Base-by-base conservation (phyloP, 2,888 invertebrate species). In the Macropis europaea region DNA sequence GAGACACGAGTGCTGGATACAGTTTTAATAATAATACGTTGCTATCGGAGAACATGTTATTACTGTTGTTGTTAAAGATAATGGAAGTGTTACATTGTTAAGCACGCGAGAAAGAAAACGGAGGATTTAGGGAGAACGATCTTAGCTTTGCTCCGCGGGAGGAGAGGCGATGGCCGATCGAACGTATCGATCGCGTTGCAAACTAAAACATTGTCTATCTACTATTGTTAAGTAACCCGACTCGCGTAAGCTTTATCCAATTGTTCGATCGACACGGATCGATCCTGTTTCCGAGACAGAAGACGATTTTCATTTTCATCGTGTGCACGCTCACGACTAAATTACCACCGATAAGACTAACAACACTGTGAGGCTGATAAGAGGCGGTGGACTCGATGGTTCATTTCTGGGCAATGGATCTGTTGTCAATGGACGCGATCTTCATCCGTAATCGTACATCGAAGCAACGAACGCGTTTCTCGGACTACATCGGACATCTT, bases 51-150 rank as follows among this genome's bases (percentile, higher is more conserved):
- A 81, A 79, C 71, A 85, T 76, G 82, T 87, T 87, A 87, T 87
- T 87, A 86, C 61, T 88, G 86, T 87, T 88, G 85, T 85, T 88
- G 87, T 87, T 88, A 85, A 84, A 84, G 83, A 81, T 86, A 86
- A 86, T 75, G 72, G 77, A 84, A 82, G 76, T 79, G 81, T 84
- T 86, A 78, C 70, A 76, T 82, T 85, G 82, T 86, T 87, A 82
- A 80, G 77, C 75, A n/a, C 79, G 45, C 66, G 69, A 66, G 34
- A 61, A 50, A 30, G 48, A 64, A 54, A 50, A 62, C 36, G 52
- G 63, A 53, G 17, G 22, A 11, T 34, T 22, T 24, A 56, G 52
- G 22, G 34, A 47, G 45, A 50, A 40, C 28, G 48, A 53, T 59
- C 57, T 32, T 57, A 40, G 19, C 36, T 47, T 45, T 34, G 26